Evolutionary conservation across 1,140 invertebrate species (phyloP).

Genomic region (Bombus superbus): DNA sequence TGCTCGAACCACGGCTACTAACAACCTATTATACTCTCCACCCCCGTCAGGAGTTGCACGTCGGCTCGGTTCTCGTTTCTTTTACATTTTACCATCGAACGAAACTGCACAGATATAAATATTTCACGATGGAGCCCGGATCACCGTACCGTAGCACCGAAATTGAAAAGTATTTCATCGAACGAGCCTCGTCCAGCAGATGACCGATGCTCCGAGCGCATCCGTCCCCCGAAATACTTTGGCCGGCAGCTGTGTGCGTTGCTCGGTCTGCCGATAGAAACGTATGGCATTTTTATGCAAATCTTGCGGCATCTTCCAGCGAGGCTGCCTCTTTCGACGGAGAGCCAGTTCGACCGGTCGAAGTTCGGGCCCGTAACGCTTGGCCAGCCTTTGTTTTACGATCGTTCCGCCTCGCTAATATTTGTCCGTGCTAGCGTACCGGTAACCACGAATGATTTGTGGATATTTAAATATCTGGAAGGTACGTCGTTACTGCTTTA

Average conservation of each 20-base stretch:
- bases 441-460: conserved; percentile 50
- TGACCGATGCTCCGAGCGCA: conserved; percentile 17
- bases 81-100: not conserved
- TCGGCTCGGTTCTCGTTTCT: not conserved
- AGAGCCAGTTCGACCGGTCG: conserved; percentile 60
- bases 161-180: conserved; percentile 39
- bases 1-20: conserved; percentile 6
- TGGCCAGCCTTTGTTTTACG: conserved; percentile 73
- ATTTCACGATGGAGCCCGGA: not conserved
- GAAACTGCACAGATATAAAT: not conserved
- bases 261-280: conserved; percentile 68
- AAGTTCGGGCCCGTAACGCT: conserved; percentile 51
- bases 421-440: conserved; percentile 61
- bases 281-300: conserved; percentile 77
- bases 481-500: conserved; percentile 49
- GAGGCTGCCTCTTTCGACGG: conserved; percentile 34
- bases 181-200: not conserved
- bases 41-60: not conserved
- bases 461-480: conserved; percentile 61
- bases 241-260: conserved; percentile 33
- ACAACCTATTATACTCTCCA: conserved; percentile 38
- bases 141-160: not conserved
- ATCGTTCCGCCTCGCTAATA: conserved; percentile 72
- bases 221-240: conserved; percentile 18
- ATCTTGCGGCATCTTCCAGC: conserved; percentile 61